Evolutionary conservation across 2,888 invertebrate genomes (phyloP).

Genomic region (Tiliacea aurago): DNA sequence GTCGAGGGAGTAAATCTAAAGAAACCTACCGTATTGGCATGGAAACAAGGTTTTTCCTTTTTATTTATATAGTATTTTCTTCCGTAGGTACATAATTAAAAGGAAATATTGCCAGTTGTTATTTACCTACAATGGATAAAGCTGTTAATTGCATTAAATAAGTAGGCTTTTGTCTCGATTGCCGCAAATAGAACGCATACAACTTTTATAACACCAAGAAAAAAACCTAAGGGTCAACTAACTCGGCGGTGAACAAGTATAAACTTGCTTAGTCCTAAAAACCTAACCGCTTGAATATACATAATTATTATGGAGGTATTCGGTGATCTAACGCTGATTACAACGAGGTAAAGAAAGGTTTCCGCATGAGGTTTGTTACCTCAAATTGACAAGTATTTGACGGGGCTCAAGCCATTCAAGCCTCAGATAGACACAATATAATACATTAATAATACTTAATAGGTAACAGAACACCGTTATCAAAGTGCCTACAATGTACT

Average conservation of each 20-base stretch:
- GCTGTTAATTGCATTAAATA: slow-evolving; percentile 7
- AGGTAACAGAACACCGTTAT: slow-evolving; percentile 50
- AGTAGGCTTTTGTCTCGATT: slow-evolving; percentile 10
- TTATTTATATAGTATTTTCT: slow-evolving; percentile 27
- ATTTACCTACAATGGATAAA: not conserved
- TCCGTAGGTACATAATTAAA: not conserved
- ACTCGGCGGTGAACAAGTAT: slow-evolving; percentile 47
- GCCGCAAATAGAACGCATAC: slow-evolving; percentile 30
- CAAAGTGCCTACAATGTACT: slow-evolving; percentile 51
- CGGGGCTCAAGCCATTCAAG: slow-evolving; percentile 19
- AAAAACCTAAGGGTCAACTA: slow-evolving; percentile 42
- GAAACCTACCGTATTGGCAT: slow-evolving; percentile 18
- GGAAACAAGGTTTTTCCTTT: slow-evolving; percentile 17
- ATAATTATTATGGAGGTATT: not conserved
- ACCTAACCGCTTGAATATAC: not conserved
- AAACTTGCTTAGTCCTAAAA: slow-evolving; percentile 16
- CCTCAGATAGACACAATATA: slow-evolving; percentile 49
- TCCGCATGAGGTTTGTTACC: too few relatives aligned
- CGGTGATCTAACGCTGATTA: not conserved
- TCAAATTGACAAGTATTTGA: slow-evolving; percentile 42
- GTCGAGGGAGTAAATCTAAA: slow-evolving; percentile 19
- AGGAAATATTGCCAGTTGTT: not conserved
- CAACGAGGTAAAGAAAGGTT: not conserved
- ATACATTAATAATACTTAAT: slow-evolving; percentile 6
- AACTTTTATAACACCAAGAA: slow-evolving; percentile 17